Base-by-base conservation (phyloP, 2,797 vertebrate genomes). In the Denticeps clupeoides region DNA sequence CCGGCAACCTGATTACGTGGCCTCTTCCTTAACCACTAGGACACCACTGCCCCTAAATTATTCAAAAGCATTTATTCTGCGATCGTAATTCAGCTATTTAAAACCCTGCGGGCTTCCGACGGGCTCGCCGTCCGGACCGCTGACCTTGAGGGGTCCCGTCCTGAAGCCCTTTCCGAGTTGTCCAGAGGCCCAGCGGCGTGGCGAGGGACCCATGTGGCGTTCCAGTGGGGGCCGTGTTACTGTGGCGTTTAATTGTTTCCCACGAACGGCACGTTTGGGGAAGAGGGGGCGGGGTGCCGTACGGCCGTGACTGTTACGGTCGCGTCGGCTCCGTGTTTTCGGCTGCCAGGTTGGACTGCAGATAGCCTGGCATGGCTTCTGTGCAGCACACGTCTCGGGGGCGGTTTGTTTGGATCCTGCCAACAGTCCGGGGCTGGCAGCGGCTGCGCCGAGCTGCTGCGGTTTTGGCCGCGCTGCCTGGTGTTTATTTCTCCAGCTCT, bases 161-260 rank as follows among this genome's bases (percentile, higher is more conserved):
- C n/a, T n/a, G n/a, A n/a, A n/a, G n/a, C n/a, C n/a, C n/a, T n/a
- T n/a, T n/a, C n/a, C n/a, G n/a, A n/a, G n/a, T n/a, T n/a, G n/a
- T n/a, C n/a, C n/a, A n/a, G n/a, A 38, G 15, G 18, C 19, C 18
- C 24, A 24, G 4, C 1, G 25, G 24, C 24, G 2, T 25, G 1
- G 24, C 5, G 37, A 16, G 18, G 10, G 18, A 35, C 43, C 47
- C 45, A 13, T 16, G 16, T 48, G 48, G 49, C 28, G 48, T 44
- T 40, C 45, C 35, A 33, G 38, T 40, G 23, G 33, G 48, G 41
- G 49, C 60, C 60, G 49, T 25, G 41, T 49, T 31, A 44, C 52
- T 55, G 58, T 52, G 48, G 31, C 5, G 49, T 56, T 56, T 60
- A 60, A 56, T 60, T 51, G 55, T 54, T 57, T 59, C 62, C 52